Evolutionary conservation across 1,140 invertebrate species (phyloP), one percentile per base, ranked within the genome.

Genomic region (Ctenoplectra terminalis): DNA sequence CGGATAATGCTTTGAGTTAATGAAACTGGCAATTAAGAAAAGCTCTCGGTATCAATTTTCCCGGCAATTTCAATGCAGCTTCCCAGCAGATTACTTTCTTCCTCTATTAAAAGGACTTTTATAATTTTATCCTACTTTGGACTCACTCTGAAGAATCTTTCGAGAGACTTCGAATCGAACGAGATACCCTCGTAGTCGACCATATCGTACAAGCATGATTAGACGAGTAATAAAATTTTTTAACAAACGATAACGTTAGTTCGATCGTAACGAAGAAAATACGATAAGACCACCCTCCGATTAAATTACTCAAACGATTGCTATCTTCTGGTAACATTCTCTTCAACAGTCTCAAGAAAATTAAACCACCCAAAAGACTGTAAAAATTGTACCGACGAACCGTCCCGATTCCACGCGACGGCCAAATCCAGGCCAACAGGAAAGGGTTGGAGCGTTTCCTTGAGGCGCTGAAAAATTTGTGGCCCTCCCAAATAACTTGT

Each of bases 31-130:
- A 72, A 58, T 72, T 72, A 72, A 37, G 50, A 43, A 43, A 58
- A 73, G 48, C 71, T 60, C 40, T 73, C 40, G 71, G 54, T 73
- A 73, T 46, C 54, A 73, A 60, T 73, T 73, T 60, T 31, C 70
- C 15, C 40, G 26, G 37, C 54, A 58, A 73, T 60, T 73, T 46
- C 54, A 46, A 58, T 20, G 23, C 37, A 56, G 29, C 54, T 31
- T 31, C 67, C 46, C 29, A 15, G 67, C 64, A 67, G 52, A 50
- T 50, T 70, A 70, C 67, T 50, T 34, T 50, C 46, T 50, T 70
- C 46, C 46, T 23, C 29, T 50, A 50, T 52, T 43, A 43, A 72
- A 58, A 23, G n/a, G 54, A 58, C n/a, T 60, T 40, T 43, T 31
- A 29, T 58, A 29, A 7, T 58, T 58, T 58, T 23, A 58, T 58